A percentile compares a stretch with the other conserved stretches of the same genome.
These are phyloP conservation scores for Glyptemys insculpta DNA, from an alignment of 2,797 vertebrate species.

Conservation along the genomic window DNA sequence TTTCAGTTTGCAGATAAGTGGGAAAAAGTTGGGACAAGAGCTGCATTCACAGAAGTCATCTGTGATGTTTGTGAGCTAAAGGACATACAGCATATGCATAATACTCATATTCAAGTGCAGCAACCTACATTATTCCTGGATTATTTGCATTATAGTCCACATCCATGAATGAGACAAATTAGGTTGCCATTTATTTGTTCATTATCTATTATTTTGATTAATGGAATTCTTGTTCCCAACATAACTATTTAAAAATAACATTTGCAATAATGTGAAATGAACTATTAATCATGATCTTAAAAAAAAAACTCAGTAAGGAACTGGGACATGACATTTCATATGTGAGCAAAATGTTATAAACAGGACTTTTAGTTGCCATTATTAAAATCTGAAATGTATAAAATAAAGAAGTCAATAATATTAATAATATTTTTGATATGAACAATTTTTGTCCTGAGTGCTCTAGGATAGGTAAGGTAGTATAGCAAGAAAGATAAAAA, in stretches of 20 bases:
- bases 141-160: slow-evolving; percentile 77
- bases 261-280: slow-evolving; percentile 78
- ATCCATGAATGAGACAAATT: slow-evolving; percentile 88
- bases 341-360: slow-evolving; percentile 64
- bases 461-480: background rate
- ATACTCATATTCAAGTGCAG: slow-evolving; percentile 75
- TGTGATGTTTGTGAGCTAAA: background rate
- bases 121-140: slow-evolving; percentile 82
- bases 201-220: slow-evolving; percentile 90
- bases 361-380: slow-evolving; percentile 37
- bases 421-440: slow-evolving; percentile 14
- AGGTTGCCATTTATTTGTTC: slow-evolving; percentile 88
- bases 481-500: background rate
- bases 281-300: slow-evolving; percentile 75
- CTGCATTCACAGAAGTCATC: slow-evolving; percentile 10
- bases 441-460: background rate
- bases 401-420: background rate
- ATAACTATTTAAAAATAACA: slow-evolving; percentile 79
- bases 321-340: slow-evolving; percentile 44
- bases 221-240: slow-evolving; percentile 84
- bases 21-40: background rate
- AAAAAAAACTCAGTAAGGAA: slow-evolving; percentile 63
- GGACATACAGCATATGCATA: background rate
- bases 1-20: slow-evolving; percentile 1
- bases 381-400: background rate